Conservation (phyloP, 2,888 invertebrate species). For the Rhagium mordax region DNA sequence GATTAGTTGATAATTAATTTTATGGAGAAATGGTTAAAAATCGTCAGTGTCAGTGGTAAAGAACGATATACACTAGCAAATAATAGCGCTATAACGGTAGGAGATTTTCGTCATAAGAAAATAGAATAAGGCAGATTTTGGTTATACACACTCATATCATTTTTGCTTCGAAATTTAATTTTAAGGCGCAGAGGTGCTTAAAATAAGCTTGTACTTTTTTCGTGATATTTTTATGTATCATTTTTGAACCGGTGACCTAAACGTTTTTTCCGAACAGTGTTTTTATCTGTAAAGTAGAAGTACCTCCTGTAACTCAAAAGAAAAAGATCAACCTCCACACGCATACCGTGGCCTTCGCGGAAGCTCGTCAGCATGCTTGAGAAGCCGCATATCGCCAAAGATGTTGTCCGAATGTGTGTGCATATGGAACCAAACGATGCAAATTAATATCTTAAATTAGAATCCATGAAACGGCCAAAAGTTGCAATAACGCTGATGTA, state of each 20-base stretch:
- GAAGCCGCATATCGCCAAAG: constrained; percentile 58
- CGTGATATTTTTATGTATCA: constrained; percentile 73
- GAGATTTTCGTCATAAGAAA: constrained; percentile 75
- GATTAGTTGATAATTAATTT: constrained; percentile 70
- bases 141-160: constrained; percentile 75
- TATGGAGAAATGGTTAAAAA: constrained; percentile 70
- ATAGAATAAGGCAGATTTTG: constrained; percentile 82
- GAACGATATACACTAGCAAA: constrained; percentile 71
- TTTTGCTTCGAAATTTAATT: constrained; percentile 74
- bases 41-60: constrained; percentile 70
- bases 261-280: constrained; percentile 71
- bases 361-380: constrained; percentile 44
- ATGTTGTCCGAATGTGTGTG: constrained; percentile 70
- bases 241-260: constrained; percentile 75
- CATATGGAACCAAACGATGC: constrained; percentile 70
- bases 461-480: constrained; percentile 65
- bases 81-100: constrained; percentile 72
- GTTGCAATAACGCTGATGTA: constrained; percentile 47
- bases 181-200: constrained; percentile 84
- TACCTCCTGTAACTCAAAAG: constrained; percentile 68
- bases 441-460: constrained; percentile 57
- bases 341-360: constrained; percentile 57
- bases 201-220: constrained; percentile 82
- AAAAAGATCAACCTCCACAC: constrained; percentile 64
- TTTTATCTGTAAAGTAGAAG: constrained; percentile 66